phyloP scores from a whole-genome alignment of 2,888 invertebrate species.

The Acanthacorydalis orientalis region DNA sequence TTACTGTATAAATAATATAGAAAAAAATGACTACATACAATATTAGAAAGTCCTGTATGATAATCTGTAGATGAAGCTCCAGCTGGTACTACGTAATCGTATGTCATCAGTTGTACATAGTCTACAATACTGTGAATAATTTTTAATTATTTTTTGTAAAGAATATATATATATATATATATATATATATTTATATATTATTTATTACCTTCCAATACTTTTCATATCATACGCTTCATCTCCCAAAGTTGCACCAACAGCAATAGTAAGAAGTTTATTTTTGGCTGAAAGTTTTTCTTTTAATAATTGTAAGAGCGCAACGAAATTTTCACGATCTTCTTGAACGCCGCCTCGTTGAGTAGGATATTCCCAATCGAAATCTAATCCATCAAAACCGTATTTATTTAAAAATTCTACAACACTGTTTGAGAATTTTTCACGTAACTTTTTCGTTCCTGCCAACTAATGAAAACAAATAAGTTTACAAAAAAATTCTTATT shows the following conservation, averaged over 20 bases:
- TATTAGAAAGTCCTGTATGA: slow-evolving; percentile 22
- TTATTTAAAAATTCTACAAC: slow-evolving; percentile 23
- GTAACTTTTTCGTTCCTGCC: slow-evolving; percentile 20
- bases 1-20: no score
- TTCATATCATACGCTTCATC: slow-evolving; percentile 26
- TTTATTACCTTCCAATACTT: slow-evolving; percentile 20
- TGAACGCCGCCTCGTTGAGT: slow-evolving; percentile 24
- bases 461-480: slow-evolving; percentile 16
- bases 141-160: no score
- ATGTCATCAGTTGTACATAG: slow-evolving; percentile 31
- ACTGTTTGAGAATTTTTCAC: slow-evolving; percentile 26
- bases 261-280: slow-evolving; percentile 26
- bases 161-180: neutral
- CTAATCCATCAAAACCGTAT: slow-evolving; percentile 31
- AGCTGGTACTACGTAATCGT: slow-evolving; percentile 25
- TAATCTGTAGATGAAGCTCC: slow-evolving; percentile 21
- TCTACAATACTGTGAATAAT: slow-evolving; percentile 23
- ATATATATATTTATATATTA: neutral
- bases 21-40: slow-evolving; percentile 13
- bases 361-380: slow-evolving; percentile 34
- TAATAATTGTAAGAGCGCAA: slow-evolving; percentile 23
- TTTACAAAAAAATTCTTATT: neutral
- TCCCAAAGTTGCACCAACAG: slow-evolving; percentile 24
- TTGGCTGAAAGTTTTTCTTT: slow-evolving; percentile 23
- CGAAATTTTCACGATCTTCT: slow-evolving; percentile 26